These are phyloP conservation scores for Pachliopta kotzebuea DNA, from an alignment of 2,888 invertebrate genomes.

Conservation along the genomic window DNA sequence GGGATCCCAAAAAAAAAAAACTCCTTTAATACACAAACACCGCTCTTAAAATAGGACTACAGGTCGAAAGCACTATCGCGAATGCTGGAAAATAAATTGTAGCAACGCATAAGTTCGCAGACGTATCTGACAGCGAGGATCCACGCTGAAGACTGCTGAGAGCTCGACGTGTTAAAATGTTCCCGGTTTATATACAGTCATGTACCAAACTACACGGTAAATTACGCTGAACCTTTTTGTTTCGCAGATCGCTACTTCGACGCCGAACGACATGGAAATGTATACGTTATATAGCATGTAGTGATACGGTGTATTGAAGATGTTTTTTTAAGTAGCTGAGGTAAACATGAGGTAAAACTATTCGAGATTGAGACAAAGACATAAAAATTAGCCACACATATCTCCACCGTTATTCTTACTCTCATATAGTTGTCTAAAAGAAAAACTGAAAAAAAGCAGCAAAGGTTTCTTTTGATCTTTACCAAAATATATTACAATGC, in stretches of 20 bases:
- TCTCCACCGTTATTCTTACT: too few relatives aligned
- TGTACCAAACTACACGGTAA: constrained; percentile 14
- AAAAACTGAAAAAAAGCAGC: too few relatives aligned
- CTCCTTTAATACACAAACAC: background rate
- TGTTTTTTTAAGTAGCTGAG: too few relatives aligned
- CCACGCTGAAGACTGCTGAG: constrained; percentile 19
- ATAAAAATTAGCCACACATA: too few relatives aligned
- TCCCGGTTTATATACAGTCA: constrained; percentile 20
- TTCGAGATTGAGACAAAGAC: too few relatives aligned
- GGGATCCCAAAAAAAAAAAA: too few relatives aligned
- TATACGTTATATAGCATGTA: too few relatives aligned
- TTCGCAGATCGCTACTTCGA: constrained; percentile 2
- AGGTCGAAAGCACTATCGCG: constrained; percentile 26
- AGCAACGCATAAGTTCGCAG: constrained; percentile 29
- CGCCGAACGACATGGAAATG: background rate
- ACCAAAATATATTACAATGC: too few relatives aligned
- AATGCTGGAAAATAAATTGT: constrained; percentile 29
- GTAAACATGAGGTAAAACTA: too few relatives aligned
- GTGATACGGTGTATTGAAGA: too few relatives aligned
- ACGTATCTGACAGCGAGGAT: constrained; percentile 28
- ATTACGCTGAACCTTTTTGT: constrained; percentile 17
- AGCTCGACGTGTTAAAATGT: constrained; percentile 15
- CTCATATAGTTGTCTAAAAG: too few relatives aligned
- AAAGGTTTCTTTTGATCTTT: too few relatives aligned
- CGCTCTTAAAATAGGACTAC: constrained; percentile 13